These are phyloP conservation scores for Rostrhamus sociabilis DNA, from an alignment of 2,797 vertebrate genomes.

Conservation along the genomic window DNA sequence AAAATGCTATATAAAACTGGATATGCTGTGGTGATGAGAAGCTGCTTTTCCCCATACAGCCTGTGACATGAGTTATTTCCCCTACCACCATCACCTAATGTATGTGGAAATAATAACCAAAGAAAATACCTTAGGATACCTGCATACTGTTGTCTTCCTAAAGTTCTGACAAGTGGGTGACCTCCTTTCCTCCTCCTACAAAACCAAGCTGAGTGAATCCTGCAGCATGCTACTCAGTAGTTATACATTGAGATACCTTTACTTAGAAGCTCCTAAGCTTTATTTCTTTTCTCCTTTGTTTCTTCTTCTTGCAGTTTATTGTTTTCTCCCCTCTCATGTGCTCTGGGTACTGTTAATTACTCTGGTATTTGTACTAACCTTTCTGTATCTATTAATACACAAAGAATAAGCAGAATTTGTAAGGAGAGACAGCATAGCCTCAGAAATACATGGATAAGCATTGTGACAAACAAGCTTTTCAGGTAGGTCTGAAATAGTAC, in stretches of 20 bases:
- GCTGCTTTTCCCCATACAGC: neutral
- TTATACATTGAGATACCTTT: neutral
- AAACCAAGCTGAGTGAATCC: neutral
- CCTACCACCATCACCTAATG: neutral
- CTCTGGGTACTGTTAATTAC: neutral
- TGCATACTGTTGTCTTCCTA: neutral
- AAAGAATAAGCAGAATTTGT: neutral
- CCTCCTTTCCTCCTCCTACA: neutral
- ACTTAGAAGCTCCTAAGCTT: neutral
- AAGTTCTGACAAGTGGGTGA: neutral
- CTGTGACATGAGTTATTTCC: neutral
- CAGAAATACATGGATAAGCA: neutral
- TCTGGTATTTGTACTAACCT: neutral
- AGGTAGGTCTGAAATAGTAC: neutral
- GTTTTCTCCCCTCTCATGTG: neutral
- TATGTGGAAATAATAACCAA: neutral
- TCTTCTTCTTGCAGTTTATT: neutral
- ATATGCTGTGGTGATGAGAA: neutral
- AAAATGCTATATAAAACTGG: neutral
- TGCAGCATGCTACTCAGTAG: neutral
- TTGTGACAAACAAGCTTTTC: neutral
- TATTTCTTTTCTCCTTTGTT: neutral
- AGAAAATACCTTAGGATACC: neutral
- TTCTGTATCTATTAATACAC: neutral
- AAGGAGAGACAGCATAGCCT: neutral